These are phyloP conservation scores for rabbit (Oryctolagus cuniculus) DNA, from an alignment of 2,113 vertebrate species.

Conservation along the genomic window mOryCun1.1 NC_091433.1:172664501-172665000, in stretches of 20 bases:
- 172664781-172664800: not conserved
- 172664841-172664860: not conserved
- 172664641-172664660: not conserved
- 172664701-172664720: not conserved
- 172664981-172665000: not conserved
- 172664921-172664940: not conserved
- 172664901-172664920: not conserved
- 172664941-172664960: not conserved
- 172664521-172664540: not conserved
- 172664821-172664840: not conserved
- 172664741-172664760: not conserved
- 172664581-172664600: not conserved
- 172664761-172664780: not conserved
- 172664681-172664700: not conserved
- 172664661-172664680: not conserved
- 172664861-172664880: not conserved
- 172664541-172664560: slow-evolving; percentile 23
- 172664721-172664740: not conserved
- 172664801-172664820: not conserved
- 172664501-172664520: not conserved
- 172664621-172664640: not conserved
- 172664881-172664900: not conserved
- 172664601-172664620: not conserved
- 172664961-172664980: not conserved
- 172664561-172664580: not conserved